A percentile compares a stretch with the other conserved stretches of the same genome.
Conservation (phyloP, 1,140 invertebrate species). For the Heliothis subflexa region DNA sequence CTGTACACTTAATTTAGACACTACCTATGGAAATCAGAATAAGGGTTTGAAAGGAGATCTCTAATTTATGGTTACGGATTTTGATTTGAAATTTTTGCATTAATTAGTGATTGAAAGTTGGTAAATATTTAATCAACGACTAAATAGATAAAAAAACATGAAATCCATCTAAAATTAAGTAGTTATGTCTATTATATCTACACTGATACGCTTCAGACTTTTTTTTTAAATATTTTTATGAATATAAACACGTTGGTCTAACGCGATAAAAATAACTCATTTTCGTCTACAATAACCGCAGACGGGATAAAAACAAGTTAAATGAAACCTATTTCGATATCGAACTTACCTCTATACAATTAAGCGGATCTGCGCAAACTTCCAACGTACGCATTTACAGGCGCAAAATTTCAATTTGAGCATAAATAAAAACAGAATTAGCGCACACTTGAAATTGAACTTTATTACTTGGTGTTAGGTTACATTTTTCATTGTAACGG, state of each 20-base stretch:
- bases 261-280: background rate
- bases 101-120: too few species aligned
- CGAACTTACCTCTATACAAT: slow-evolving; percentile 32
- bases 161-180: too few species aligned
- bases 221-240: too few species aligned
- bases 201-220: too few species aligned
- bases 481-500: slow-evolving; percentile 20
- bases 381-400: slow-evolving; percentile 23
- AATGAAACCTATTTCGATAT: slow-evolving; percentile 24
- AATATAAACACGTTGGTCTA: too few species aligned
- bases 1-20: background rate
- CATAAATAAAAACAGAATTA: slow-evolving; percentile 15
- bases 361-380: slow-evolving; percentile 30
- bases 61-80: too few species aligned
- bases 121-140: too few species aligned
- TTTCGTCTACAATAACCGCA: background rate
- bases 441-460: slow-evolving; percentile 9
- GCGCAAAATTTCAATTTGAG: slow-evolving; percentile 13
- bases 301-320: slow-evolving; percentile 11
- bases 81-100: too few species aligned
- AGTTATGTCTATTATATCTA: too few species aligned
- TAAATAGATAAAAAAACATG: too few species aligned
- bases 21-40: too few species aligned
- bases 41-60: too few species aligned
- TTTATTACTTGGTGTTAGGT: background rate